These are phyloP conservation scores for Myrmecobius fasciatus DNA, from an alignment of 2,113 vertebrate species.

Conservation along the genomic window DNA sequence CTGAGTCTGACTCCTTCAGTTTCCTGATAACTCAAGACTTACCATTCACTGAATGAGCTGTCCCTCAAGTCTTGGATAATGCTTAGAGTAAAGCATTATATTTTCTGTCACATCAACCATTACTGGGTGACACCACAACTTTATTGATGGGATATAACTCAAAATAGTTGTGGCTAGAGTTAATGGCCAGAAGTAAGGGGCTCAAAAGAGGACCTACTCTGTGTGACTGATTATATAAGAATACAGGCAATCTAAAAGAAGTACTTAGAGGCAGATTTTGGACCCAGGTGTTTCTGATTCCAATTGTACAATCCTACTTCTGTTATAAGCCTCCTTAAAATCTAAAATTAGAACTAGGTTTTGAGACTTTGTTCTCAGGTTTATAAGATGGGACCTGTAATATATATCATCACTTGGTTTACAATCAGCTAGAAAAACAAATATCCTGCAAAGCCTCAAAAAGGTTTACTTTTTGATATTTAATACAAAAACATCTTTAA, in stretches of 20 bases:
- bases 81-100: background rate
- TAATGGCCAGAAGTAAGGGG: background rate
- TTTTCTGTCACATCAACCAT: background rate
- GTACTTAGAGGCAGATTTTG: background rate
- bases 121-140: background rate
- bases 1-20: background rate
- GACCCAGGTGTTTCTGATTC: background rate
- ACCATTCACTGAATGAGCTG: background rate
- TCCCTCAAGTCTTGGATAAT: background rate
- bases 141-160: background rate
- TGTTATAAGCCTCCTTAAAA: fast-evolving
- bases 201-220: background rate
- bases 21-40: background rate
- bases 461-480: conserved; percentile 40
- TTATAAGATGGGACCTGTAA: conserved; percentile 2
- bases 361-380: conserved; percentile 13
- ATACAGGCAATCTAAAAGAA: background rate
- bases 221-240: background rate
- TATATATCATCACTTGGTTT: background rate
- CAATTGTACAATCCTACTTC: background rate
- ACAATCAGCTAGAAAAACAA: conserved; percentile 23
- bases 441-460: conserved; percentile 53
- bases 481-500: conserved; percentile 60
- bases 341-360: background rate
- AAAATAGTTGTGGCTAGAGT: background rate